These are phyloP conservation scores for Hydractinia echinata DNA, from an alignment of 30 jellyfish, hydroid and myxozoan species.

Conservation along the genomic window DNA sequence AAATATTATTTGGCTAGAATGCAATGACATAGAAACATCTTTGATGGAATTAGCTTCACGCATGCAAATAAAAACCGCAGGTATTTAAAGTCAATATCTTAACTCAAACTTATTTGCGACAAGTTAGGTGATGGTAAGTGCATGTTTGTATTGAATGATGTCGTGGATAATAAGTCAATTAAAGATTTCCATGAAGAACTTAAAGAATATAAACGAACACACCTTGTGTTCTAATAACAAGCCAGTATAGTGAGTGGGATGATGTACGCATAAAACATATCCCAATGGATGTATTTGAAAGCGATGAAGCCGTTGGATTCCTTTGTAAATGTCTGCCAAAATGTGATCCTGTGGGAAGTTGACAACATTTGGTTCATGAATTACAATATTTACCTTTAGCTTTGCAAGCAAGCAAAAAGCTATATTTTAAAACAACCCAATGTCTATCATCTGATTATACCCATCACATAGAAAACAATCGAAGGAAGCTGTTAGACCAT, in stretches of 20 bases:
- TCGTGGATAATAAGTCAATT: conserved; percentile 27
- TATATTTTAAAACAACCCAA: conserved; percentile 29
- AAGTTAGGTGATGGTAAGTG: no score
- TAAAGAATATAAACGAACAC: conserved; percentile 7
- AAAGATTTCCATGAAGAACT: conserved; percentile 21
- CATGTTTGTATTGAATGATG: conserved; percentile 56
- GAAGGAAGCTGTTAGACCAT: conserved; percentile 25
- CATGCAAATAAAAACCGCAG: background rate
- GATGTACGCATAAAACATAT: conserved; percentile 9
- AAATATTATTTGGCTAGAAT: conserved; percentile 43
- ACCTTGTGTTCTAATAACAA: conserved; percentile 34
- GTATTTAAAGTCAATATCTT: background rate
- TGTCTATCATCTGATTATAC: conserved; percentile 13
- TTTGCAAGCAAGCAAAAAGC: conserved; percentile 54
- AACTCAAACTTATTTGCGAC: conserved; percentile 23
- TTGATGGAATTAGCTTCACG: background rate
- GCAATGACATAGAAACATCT: conserved; percentile 24
- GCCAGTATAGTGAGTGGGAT: conserved; percentile 39
- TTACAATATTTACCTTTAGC: conserved; percentile 60
- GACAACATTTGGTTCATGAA: conserved; percentile 17
- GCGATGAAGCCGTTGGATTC: conserved; percentile 32
- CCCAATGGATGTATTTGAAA: conserved; percentile 18
- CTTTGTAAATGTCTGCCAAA: background rate
- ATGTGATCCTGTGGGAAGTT: conserved; percentile 17
- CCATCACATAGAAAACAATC: conserved; percentile 14